A percentile compares a stretch with the other conserved stretches of the same genome.
phyloP scores from a whole-genome alignment of 2,113 vertebrate genomes.

The Ceuthmochares aereus region DNA sequence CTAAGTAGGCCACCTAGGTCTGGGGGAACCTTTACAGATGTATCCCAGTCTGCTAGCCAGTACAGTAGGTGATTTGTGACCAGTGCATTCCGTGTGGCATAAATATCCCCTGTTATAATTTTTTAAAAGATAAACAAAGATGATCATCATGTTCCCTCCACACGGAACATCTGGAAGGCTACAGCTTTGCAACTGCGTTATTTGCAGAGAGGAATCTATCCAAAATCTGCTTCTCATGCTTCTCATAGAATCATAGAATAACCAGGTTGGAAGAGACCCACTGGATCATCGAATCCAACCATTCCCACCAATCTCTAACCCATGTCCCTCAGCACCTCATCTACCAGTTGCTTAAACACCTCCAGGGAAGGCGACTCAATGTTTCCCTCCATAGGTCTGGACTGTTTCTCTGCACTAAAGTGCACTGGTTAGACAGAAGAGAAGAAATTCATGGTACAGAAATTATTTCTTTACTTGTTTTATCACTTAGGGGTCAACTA shows the following conservation, averaged over 20 bases:
- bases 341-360: too few species aligned
- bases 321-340: too few species aligned
- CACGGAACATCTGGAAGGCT: not conserved
- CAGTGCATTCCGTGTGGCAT: rapidly evolving
- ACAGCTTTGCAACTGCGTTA: not conserved
- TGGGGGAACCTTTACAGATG: not conserved
- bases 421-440: not conserved
- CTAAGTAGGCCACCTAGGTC: not conserved
- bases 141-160: not conserved
- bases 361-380: too few species aligned
- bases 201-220: not conserved
- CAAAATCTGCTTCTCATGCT: not conserved
- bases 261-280: too few species aligned
- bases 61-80: not conserved
- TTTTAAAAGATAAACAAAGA: not conserved
- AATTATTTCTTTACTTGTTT: not conserved
- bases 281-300: too few species aligned
- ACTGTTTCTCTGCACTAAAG: not conserved
- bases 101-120: not conserved
- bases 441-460: not conserved
- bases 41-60: not conserved
- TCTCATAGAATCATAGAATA: too few species aligned
- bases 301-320: too few species aligned
- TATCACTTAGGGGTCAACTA: not conserved
- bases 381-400: too few species aligned